Evolutionary conservation across 1,140 invertebrate genomes (phyloP).

Genomic region (Drosophila sturtevanti): DNA sequence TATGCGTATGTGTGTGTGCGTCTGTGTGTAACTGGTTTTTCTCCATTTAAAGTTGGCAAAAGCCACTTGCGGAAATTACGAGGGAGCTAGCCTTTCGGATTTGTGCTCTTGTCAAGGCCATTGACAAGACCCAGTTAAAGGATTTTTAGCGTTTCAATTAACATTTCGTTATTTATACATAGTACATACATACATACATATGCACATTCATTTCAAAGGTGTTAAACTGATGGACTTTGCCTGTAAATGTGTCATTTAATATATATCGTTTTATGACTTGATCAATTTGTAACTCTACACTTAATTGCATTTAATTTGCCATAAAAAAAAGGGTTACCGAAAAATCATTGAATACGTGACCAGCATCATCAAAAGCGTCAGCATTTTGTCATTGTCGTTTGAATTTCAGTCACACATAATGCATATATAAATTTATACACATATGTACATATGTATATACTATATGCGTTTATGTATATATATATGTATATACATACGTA

Average conservation of each 20-base stretch:
- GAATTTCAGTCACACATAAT: conserved; percentile 16
- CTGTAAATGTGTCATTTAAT: conserved; percentile 37
- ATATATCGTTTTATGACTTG: conserved; percentile 53
- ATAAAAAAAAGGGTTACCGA: conserved; percentile 70
- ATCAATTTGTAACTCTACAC: conserved; percentile 56
- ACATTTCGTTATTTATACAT: conserved; percentile 26
- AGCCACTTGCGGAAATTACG: conserved; percentile 74
- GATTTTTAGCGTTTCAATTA: conserved; percentile 43
- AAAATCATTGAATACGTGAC: conserved; percentile 72
- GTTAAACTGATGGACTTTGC: conserved; percentile 43
- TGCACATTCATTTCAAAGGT: conserved; percentile 8
- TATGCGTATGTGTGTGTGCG: conserved; percentile 21
- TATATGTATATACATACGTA: background rate
- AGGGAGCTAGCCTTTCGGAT: conserved; percentile 60
- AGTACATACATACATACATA: no score
- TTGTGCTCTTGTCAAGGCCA: conserved; percentile 70
- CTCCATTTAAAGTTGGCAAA: conserved; percentile 71
- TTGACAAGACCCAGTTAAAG: conserved; percentile 59
- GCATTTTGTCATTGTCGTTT: conserved; percentile 25
- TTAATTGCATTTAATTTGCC: conserved; percentile 76
- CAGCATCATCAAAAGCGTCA: conserved; percentile 63
- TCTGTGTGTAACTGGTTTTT: conserved; percentile 69
- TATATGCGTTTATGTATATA: no score
- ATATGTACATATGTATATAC: background rate
- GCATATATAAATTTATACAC: conserved; percentile 29